phyloP scores from a whole-genome alignment of 2,797 vertebrate species.

The Argya squamiceps region DNA sequence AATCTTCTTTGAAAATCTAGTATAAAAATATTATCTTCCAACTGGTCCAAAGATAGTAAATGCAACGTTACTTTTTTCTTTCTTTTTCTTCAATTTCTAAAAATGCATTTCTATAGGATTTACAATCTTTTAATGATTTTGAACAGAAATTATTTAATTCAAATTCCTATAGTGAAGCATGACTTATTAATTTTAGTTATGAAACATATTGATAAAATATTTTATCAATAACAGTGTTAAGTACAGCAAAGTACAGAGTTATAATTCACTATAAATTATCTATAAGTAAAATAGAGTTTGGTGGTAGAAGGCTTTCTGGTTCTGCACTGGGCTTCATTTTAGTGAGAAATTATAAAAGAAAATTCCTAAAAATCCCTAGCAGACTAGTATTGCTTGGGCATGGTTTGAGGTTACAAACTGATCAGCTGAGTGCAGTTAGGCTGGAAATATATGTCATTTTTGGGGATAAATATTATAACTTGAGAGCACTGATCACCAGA shows the following conservation, averaged over 20 bases:
- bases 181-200: neutral
- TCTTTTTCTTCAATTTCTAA: neutral
- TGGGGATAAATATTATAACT: neutral
- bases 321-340: neutral
- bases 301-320: neutral
- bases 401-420: neutral
- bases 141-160: neutral
- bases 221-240: neutral
- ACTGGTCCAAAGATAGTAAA: neutral
- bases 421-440: neutral
- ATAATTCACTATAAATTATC: neutral
- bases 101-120: neutral
- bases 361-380: neutral
- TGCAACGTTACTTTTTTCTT: neutral
- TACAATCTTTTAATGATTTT: neutral
- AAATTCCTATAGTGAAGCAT: neutral
- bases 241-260: neutral
- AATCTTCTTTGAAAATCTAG: neutral
- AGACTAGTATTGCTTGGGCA: neutral
- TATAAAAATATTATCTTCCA: neutral
- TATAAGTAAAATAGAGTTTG: neutral
- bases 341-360: neutral
- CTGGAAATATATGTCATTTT: neutral
- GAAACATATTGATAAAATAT: neutral
- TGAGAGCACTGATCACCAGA: neutral